phyloP scores from a whole-genome alignment of 2,113 vertebrate genomes.

The Seriola dumerili region DNA sequence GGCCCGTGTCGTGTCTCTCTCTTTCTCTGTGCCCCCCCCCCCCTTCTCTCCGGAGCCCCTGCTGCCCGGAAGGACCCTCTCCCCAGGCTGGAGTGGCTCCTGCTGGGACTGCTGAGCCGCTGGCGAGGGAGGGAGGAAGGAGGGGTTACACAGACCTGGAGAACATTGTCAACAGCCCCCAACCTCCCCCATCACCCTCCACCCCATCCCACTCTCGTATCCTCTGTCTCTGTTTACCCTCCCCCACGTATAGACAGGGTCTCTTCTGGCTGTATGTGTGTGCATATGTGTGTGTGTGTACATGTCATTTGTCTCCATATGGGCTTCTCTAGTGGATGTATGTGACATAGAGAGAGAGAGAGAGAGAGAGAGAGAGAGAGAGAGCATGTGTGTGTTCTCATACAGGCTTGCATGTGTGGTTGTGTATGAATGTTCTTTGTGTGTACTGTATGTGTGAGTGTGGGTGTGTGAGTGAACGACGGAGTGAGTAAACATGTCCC shows the following conservation, averaged over 20 bases:
- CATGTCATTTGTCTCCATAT: conserved; percentile 65
- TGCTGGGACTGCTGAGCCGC: conserved; percentile 78
- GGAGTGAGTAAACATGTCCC: conserved; percentile 50
- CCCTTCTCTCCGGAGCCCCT: conserved; percentile 57
- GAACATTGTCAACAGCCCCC: conserved; percentile 66
- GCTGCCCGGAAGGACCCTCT: conserved; percentile 79
- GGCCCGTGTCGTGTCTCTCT: conserved; percentile 49
- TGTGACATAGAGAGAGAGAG: conserved; percentile 43
- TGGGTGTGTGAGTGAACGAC: conserved; percentile 25
- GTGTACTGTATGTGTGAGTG: conserved; percentile 1
- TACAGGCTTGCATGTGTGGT: conserved; percentile 7
- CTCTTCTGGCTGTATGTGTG: conserved; percentile 40
- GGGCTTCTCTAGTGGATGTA: conserved; percentile 42
- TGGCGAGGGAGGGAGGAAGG: conserved; percentile 43
- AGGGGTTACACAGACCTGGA: conserved; percentile 60
- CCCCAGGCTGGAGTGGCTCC: conserved; percentile 79
- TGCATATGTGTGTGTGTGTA: conserved; percentile 32
- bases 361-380: conserved; percentile 13
- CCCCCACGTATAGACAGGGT: conserved; percentile 67
- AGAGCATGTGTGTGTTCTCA: conserved; percentile 29
- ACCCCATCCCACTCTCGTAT: conserved; percentile 30
- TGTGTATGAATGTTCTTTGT: conserved; percentile 29
- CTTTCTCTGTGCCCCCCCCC: neutral
- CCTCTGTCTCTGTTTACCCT: conserved; percentile 53
- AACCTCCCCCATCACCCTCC: conserved; percentile 61